Conservation (phyloP, 2,797 vertebrate genomes). For the Loriculus beryllinus region DNA sequence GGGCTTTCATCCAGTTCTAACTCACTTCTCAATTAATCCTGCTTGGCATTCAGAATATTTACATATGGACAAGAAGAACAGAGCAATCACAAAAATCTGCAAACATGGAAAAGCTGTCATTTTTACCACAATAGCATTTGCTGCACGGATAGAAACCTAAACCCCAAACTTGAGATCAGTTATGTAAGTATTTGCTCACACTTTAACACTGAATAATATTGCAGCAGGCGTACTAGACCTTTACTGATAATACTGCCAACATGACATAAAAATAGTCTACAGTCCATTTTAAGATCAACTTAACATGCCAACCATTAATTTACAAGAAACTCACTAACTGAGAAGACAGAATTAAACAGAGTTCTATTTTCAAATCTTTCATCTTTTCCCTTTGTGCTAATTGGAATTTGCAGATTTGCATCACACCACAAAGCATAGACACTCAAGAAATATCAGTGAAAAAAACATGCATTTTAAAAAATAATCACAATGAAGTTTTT, state of each 20-base stretch:
- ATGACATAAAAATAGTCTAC: conserved; percentile 40
- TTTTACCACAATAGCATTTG: conserved; percentile 49
- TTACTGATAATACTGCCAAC: conserved; percentile 37
- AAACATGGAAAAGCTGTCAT: conserved; percentile 60
- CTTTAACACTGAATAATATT: conserved; percentile 62
- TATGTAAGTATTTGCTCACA: conserved; percentile 63
- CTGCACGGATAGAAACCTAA: conserved; percentile 39
- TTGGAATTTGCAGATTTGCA: conserved; percentile 41
- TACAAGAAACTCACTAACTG: neutral
- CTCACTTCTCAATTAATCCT: conserved; percentile 2
- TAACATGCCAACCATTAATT: conserved; percentile 29
- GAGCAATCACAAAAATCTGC: conserved; percentile 56
- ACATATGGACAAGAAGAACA: conserved; percentile 59
- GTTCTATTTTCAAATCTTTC: conserved; percentile 36
- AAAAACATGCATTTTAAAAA: neutral
- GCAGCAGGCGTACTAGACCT: conserved; percentile 44
- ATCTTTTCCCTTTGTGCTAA: neutral
- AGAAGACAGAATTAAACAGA: conserved; percentile 23
- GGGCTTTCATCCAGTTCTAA: neutral
- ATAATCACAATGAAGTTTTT: neutral
- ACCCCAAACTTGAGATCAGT: conserved; percentile 49
- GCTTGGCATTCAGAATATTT: conserved; percentile 34
- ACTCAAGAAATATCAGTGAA: conserved; percentile 30
- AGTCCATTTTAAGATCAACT: conserved; percentile 48
- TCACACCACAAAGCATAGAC: neutral